phyloP scores from a whole-genome alignment of 92 coral and sea anemone species.

The Porites cylindrica region DNA sequence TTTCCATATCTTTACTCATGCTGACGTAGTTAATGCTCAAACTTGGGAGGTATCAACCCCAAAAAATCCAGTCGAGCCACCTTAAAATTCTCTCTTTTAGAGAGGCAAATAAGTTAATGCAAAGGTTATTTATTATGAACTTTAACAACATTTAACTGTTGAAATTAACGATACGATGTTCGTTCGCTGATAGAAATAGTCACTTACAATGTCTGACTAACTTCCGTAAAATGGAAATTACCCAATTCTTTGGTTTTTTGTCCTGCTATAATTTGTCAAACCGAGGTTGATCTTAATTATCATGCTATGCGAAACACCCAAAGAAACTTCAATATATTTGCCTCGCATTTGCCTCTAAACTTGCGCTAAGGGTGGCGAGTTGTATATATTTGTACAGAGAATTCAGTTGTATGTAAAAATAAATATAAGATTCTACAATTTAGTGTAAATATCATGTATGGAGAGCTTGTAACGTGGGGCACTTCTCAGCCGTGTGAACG shows the following conservation, averaged over 20 bases:
- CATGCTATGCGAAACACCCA: neutral
- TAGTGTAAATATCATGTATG: conserved; percentile 26
- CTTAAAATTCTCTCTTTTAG: neutral
- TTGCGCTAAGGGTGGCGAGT: neutral
- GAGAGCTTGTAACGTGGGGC: neutral
- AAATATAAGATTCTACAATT: conserved; percentile 21
- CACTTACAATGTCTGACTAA: neutral
- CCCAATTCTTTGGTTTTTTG: too few species aligned
- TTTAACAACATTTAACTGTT: neutral
- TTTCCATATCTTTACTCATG: too few species aligned
- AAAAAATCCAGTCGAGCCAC: too few species aligned
- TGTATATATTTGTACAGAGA: conserved; percentile 42
- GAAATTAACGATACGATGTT: neutral
- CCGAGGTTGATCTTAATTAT: neutral
- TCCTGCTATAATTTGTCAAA: neutral
- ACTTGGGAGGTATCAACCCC: too few species aligned
- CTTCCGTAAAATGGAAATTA: neutral
- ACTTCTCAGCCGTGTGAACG: neutral
- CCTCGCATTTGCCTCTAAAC: neutral
- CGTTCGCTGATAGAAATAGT: neutral
- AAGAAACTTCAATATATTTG: neutral
- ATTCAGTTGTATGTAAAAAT: conserved; percentile 26
- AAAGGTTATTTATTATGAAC: neutral
- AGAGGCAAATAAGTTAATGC: neutral
- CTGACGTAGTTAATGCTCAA: too few species aligned